Percentiles rank a stretch among this genome's conserved stretches.
Conservation (phyloP, 2,888 invertebrate species). For the Nephrotoma guestfalica region DNA sequence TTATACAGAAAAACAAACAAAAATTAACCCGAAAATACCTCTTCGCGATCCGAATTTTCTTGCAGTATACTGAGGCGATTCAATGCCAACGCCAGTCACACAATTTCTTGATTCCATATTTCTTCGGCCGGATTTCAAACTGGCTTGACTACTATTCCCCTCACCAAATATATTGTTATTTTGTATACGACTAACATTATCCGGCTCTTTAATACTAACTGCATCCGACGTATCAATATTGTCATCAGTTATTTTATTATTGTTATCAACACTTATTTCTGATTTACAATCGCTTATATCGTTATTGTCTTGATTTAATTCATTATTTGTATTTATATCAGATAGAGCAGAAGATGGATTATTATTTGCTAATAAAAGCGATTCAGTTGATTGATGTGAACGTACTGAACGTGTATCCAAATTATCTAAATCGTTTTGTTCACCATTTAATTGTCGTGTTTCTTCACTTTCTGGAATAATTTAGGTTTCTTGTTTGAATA, state of each 20-base stretch:
- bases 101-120: slow-evolving; percentile 19
- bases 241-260: neutral
- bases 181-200: neutral
- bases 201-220: neutral
- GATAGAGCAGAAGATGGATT: neutral
- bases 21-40: slow-evolving; percentile 11
- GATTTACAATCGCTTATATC: neutral
- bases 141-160: neutral
- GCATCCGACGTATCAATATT: neutral
- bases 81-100: slow-evolving; percentile 21
- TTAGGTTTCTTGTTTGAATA: neutral
- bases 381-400: neutral
- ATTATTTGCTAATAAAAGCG: neutral
- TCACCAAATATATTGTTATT: slow-evolving; percentile 1
- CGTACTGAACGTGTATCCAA: neutral
- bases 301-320: neutral
- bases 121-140: neutral
- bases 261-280: neutral
- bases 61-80: slow-evolving; percentile 17
- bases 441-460: neutral
- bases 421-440: neutral
- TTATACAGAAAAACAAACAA: neutral
- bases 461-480: neutral
- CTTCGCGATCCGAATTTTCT: slow-evolving; percentile 16
- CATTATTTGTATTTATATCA: neutral